Evolutionary conservation across 2,888 invertebrate genomes (phyloP), one percentile per base, ranked within the genome.

Genomic region (Diadegma fenestrale): DNA sequence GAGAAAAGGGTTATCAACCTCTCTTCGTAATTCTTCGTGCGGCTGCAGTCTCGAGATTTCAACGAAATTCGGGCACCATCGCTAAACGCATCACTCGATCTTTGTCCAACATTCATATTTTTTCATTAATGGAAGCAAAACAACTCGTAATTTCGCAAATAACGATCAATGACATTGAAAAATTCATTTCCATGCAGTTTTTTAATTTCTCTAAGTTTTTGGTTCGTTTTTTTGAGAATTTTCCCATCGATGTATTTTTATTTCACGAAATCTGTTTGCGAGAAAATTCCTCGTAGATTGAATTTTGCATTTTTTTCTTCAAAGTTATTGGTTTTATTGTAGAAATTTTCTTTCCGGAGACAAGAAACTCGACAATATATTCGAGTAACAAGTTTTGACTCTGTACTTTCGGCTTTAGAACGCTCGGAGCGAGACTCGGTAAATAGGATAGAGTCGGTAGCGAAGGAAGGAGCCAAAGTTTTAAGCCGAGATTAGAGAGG

Each of bases 1-100:
- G 51, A 85, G 82, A 84, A 84, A 87, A 87, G 87, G 87, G 86
- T 88, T 85, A 83, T 87, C 87, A 88, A 88, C 84, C 85, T 85
- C 72, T 48, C 51, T 26, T 14, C 19, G 54, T 69, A 37, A 41
- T 68, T 64, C n/a, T 14, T 19, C n/a, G 12, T 41, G n/a, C n/a
- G 12, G 61, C 61, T 72, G 51, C 68, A 68, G 54, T 19, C 37
- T 68, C 73, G 63, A 81, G 54, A 78, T 81, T 63, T 51, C 10
- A 54, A 71, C 69, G 78, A 58, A 72, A 78, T 66, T 73, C 14
- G 45, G 45, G 58, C 12, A 26, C 43, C 61, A 43, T 12, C 14
- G 10, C 6, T 12, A 0, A 33, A 37, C n/a, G 22, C 17, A 30
- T 48, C 30, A 71, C 43, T 43, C 22, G 48, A 19, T 33, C 72